Evolutionary conservation across 2,888 invertebrate genomes (phyloP).

Genomic region (Pseudeuparius sepicola): DNA sequence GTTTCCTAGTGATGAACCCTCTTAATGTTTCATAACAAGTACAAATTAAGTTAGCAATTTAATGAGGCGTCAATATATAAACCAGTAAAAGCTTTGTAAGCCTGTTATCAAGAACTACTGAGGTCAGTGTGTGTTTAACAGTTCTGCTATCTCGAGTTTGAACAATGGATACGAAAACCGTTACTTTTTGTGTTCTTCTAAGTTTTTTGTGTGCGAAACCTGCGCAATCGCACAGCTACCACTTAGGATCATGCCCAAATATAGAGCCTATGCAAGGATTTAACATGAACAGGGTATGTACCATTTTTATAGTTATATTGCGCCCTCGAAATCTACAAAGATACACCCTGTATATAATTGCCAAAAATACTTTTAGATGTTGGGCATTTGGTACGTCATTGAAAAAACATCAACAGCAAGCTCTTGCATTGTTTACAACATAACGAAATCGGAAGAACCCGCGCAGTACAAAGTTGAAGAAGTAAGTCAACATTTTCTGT

Average conservation of each 20-base stretch:
- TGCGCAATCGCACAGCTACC: conserved; percentile 51
- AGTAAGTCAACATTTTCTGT: conserved; percentile 57
- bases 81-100: too few relatives aligned
- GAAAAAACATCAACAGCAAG: conserved; percentile 77
- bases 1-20: too few relatives aligned
- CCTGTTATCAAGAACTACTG: too few relatives aligned
- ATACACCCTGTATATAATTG: too few relatives aligned
- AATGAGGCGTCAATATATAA: too few relatives aligned
- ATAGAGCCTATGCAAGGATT: conserved; percentile 66
- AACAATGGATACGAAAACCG: too few relatives aligned
- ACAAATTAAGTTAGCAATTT: too few relatives aligned
- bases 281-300: conserved; percentile 61
- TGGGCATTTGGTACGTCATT: conserved; percentile 73
- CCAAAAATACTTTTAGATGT: conserved; percentile 49
- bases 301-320: conserved; percentile 1
- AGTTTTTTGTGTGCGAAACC: conserved; percentile 14
- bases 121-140: too few relatives aligned
- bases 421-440: conserved; percentile 69
- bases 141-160: too few relatives aligned
- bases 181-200: too few relatives aligned
- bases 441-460: conserved; percentile 58
- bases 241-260: conserved; percentile 61
- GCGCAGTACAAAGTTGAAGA: conserved; percentile 61
- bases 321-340: too few relatives aligned
- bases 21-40: too few relatives aligned